These are phyloP conservation scores for Astur gentilis DNA, from an alignment of 2,113 vertebrate genomes.

Conservation along the genomic window DNA sequence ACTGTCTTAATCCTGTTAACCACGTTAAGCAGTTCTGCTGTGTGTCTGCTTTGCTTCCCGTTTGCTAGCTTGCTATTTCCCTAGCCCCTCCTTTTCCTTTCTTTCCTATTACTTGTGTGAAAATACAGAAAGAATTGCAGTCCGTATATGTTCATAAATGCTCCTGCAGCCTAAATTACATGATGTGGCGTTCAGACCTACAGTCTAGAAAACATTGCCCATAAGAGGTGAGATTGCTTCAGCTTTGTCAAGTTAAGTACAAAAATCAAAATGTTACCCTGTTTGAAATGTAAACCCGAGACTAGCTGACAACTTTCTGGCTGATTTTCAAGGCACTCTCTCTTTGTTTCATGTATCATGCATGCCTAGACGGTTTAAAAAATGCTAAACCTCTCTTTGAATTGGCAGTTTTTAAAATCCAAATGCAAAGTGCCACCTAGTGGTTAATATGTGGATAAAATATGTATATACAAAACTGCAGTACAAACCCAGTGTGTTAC, in stretches of 20 bases:
- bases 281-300: not conserved
- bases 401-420: not conserved
- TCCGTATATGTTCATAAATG: not conserved
- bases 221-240: not conserved
- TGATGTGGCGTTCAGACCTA: not conserved
- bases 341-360: not conserved
- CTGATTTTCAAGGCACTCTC: not conserved
- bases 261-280: not conserved
- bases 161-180: not conserved
- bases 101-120: not conserved
- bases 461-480: too few species aligned
- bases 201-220: not conserved
- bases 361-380: not conserved
- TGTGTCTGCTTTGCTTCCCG: not conserved
- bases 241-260: not conserved
- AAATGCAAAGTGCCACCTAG: not conserved
- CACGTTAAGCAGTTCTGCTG: not conserved
- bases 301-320: not conserved
- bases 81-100: not conserved
- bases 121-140: not conserved
- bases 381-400: not conserved
- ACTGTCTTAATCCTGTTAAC: accelerated
- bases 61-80: not conserved
- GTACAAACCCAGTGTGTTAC: not conserved
- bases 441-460: not conserved